Evolutionary conservation across 2,797 vertebrate genomes (phyloP), one percentile per base, ranked within the genome.

Genomic region (Antrozous pallidus): DNA sequence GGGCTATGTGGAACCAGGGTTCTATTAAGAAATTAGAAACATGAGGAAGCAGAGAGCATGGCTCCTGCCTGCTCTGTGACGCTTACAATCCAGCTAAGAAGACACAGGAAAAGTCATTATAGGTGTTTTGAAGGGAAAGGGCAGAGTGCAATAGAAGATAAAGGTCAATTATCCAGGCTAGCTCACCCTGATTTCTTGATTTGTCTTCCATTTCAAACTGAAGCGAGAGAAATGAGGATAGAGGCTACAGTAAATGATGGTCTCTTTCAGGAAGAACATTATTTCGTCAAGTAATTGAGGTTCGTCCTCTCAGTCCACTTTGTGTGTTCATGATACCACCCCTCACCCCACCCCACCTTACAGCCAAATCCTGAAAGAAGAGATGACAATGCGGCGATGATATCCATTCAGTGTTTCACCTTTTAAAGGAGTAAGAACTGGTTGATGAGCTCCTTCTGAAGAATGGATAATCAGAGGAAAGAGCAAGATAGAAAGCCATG

Each of bases 171-270:
- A 90, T 22, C 33, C 8, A 69, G 92, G 49, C 51, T 49, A 47
- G n/a, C 40, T 91, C 77, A 80, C n/a, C 38, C 36, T 47, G 65
- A 75, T 79, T 49, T 83, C 26, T 75, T 38, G 14, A 70, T 93
- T 93, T 14, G 77, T 84, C 45, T 70, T 93, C 33, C 28, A 70
- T 63, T 93, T 91, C 36, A 84, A 85, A 94, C 42, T 22, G 49
- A 54, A 54, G 63, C 71, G 17, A 45, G 78, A 82, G 47, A 88
- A 92, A 56, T 28, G 45, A 90, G 31, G 40, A 40, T n/a, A 65
- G 13, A 88, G 69, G 17, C 18, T 49, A 80, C 33, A 67, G 36
- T 71, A 81, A 69, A 77, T 10, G 28, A 84, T 54, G 28, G 71
- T n/a, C n/a, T 61, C 45, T 81, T 74, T 56, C 42, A 77, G 47